These are phyloP conservation scores for Junco hyemalis DNA, from an alignment of 2,113 vertebrate species.

Conservation along the genomic window DNA sequence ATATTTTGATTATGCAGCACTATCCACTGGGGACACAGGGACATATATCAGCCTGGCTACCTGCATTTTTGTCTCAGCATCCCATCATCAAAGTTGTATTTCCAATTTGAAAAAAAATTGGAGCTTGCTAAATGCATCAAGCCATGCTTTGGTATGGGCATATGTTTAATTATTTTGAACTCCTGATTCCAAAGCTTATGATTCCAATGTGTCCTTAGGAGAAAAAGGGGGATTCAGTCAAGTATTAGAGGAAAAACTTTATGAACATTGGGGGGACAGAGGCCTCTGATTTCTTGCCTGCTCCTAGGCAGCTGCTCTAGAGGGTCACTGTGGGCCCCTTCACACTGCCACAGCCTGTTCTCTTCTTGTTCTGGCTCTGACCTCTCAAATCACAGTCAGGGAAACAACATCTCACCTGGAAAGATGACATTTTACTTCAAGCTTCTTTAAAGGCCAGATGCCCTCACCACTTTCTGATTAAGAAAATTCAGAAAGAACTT, in stretches of 20 bases:
- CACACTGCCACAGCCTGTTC: neutral
- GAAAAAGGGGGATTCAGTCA: neutral
- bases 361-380: neutral
- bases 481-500: neutral
- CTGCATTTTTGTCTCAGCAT: neutral
- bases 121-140: neutral
- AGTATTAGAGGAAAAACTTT: neutral
- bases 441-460: neutral
- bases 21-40: neutral
- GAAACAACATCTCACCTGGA: neutral
- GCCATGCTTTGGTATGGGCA: neutral
- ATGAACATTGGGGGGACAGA: neutral
- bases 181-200: neutral
- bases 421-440: neutral
- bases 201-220: neutral
- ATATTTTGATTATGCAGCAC: neutral
- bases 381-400: neutral
- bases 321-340: neutral
- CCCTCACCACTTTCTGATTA: neutral
- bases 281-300: neutral
- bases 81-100: neutral
- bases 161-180: neutral
- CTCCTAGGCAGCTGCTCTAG: neutral
- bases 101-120: neutral
- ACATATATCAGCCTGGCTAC: neutral